phyloP scores from a whole-genome alignment of 2,888 invertebrate species.

The Coremacera marginata region DNA sequence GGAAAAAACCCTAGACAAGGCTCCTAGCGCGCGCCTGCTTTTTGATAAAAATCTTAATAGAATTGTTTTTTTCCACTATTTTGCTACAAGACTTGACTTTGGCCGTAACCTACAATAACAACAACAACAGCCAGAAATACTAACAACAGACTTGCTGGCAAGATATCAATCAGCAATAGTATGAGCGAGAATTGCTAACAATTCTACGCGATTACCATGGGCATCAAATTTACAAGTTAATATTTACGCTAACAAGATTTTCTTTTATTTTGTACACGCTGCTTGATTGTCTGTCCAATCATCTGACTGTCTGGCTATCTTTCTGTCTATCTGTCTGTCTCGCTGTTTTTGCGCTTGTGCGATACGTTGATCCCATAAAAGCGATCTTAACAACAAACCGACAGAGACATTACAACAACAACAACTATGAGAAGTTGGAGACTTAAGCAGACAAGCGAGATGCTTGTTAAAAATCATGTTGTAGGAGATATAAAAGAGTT shows the following conservation, averaged over 20 bases:
- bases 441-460: conserved; percentile 66
- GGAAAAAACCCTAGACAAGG: no score
- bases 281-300: background rate
- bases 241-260: conserved; percentile 67
- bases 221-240: conserved; percentile 68
- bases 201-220: conserved; percentile 61
- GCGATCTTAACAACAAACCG: conserved; percentile 33
- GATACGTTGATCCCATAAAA: conserved; percentile 19
- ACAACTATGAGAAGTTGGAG: conserved; percentile 34
- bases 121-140: conserved; percentile 15
- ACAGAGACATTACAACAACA: conserved; percentile 16
- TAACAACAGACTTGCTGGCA: background rate
- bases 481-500: background rate
- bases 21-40: conserved; percentile 1
- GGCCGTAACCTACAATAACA: conserved; percentile 5
- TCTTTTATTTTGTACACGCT: conserved; percentile 37
- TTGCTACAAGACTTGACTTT: no score
- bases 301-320: conserved; percentile 16
- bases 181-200: conserved; percentile 42
- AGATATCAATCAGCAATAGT: conserved; percentile 32
- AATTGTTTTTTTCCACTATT: background rate
- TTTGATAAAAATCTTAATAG: conserved; percentile 31
- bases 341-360: conserved; percentile 20
- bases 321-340: conserved; percentile 33
- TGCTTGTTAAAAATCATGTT: conserved; percentile 59